Conservation (phyloP, 2,888 invertebrate genomes). For the Callimorpha dominula region DNA sequence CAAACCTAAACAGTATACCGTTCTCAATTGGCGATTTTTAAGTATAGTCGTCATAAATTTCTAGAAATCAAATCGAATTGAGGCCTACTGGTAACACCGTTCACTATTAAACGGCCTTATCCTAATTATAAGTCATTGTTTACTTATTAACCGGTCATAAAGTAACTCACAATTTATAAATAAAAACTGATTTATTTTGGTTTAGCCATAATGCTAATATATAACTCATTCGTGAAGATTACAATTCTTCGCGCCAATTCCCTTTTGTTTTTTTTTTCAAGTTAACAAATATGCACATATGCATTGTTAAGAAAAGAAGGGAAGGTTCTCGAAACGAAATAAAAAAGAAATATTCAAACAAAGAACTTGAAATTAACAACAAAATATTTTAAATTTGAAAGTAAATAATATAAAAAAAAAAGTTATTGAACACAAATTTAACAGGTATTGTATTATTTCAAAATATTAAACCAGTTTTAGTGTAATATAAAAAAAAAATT, state of each 20-base stretch:
- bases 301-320: background rate
- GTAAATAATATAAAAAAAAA: too few species aligned
- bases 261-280: background rate
- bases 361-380: background rate
- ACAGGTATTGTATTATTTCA: too few species aligned
- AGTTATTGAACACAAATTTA: background rate
- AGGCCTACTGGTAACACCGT: constrained; percentile 8
- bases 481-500: background rate
- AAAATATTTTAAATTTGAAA: background rate
- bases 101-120: constrained; percentile 36
- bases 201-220: constrained; percentile 19
- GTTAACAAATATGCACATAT: background rate
- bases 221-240: constrained; percentile 32
- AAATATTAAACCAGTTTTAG: too few species aligned
- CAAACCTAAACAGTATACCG: background rate
- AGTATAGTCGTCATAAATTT: constrained; percentile 5
- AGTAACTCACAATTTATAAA: constrained; percentile 35
- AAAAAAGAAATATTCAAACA: background rate
- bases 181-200: constrained; percentile 32
- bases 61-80: constrained; percentile 10
- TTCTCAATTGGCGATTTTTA: background rate
- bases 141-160: constrained; percentile 36
- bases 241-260: constrained; percentile 29
- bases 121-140: constrained; percentile 50
- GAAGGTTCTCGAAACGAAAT: background rate